Conservation (phyloP, 2,888 invertebrate genomes). For the Diaperis boleti region DNA sequence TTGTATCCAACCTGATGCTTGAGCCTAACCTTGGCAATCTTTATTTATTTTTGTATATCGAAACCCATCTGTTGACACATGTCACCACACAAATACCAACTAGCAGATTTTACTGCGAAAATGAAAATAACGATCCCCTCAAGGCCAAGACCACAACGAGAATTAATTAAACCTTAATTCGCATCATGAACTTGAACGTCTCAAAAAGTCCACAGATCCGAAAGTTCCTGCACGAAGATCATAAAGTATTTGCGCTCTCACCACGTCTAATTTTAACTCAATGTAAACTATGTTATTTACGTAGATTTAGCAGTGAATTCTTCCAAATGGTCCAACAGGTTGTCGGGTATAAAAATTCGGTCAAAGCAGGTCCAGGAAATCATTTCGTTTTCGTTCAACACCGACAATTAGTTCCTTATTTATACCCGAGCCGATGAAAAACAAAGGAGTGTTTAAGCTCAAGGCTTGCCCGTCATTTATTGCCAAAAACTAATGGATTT, state of each 20-base stretch:
- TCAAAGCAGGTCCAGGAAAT: background rate
- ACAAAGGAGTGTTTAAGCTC: background rate
- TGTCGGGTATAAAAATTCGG: slow-evolving; percentile 21
- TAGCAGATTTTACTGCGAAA: background rate
- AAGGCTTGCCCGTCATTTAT: background rate
- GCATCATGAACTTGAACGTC: no score
- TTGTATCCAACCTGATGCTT: slow-evolving; percentile 10
- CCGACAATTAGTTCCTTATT: slow-evolving; percentile 20
- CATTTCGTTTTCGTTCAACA: slow-evolving; percentile 9
- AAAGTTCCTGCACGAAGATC: no score
- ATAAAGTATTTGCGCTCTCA: no score
- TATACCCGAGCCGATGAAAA: slow-evolving; percentile 3
- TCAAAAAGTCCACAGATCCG: no score
- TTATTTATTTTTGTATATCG: slow-evolving; percentile 31
- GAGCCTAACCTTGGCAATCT: slow-evolving; percentile 21
- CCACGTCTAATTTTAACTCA: slow-evolving; percentile 40
- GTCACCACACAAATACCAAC: slow-evolving; percentile 2
- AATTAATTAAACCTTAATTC: no score
- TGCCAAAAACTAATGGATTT: slow-evolving; percentile 18
- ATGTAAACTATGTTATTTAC: slow-evolving; percentile 41
- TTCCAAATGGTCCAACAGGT: slow-evolving; percentile 43
- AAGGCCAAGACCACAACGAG: background rate
- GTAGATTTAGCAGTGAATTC: slow-evolving; percentile 36
- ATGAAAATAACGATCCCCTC: no score
- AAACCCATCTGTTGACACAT: slow-evolving; percentile 24